Evolutionary conservation across 2,797 vertebrate genomes (phyloP), one percentile per base, ranked within the genome.

Genomic region (Thripadectes ignobilis): DNA sequence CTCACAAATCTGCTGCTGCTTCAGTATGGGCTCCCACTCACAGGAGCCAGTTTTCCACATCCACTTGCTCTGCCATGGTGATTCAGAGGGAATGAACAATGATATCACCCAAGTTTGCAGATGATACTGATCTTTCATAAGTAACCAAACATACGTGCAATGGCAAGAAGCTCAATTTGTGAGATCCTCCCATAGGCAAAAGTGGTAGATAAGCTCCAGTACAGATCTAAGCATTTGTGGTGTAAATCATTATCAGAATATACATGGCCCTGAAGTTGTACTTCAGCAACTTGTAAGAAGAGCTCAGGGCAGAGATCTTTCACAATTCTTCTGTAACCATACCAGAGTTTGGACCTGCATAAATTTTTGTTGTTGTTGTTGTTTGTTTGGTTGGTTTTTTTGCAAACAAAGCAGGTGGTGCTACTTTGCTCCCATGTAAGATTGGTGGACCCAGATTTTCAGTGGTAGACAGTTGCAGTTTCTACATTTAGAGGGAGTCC

Each of bases 1-100:
- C 32, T 80, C 7, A 15, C 12, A 39, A 3, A 10, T n/a, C 29
- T 36, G 54, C 43, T 27, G 5, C 10, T 55, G 10, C 10, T 65
- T 1, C 3, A 66, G 7, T 2, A 0, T 55, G 57, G 26, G 2
- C 14, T 89, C 41, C 14, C 8, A 63, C 48, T 15, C 10, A 34
- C 1, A 2, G 19, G 14, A 66, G 39, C 15, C 30, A 59, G 39
- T 48, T 29, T 51, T 58, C 24, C 23, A 43, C 29, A 63, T 68
- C 22, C n/a, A 59, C 6, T 14, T 72, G 24, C 27, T 76, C 49
- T 21, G 1, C 36, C 4, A 1, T 51, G 29, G n/a, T 30, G n/a
- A 34, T 62, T 82, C 62, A 58, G 67, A 39, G 24, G 14, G n/a
- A 89, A 52, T 62, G 26, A 75, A 39, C 58, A 75, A 14, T 43